Evolutionary conservation across 2,888 invertebrate genomes (phyloP), one percentile per base, ranked within the genome.

Genomic region (Eilema griseolum): DNA sequence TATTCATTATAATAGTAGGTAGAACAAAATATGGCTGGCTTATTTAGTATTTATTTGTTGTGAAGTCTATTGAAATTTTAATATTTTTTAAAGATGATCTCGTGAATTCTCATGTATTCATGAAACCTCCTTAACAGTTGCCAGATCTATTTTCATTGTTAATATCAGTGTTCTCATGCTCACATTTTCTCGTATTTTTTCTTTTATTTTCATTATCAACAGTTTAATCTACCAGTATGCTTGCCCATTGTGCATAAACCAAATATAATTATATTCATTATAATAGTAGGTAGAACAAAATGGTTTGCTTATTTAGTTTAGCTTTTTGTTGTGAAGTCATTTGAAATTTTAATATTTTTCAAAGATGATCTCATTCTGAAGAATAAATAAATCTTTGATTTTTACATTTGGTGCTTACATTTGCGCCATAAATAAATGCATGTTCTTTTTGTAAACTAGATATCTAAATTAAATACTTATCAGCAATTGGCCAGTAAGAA

Each of bases 121-220:
- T 97, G 0, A 90, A 96, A 66, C 97, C 98, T 3, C 98, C 99
- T 0, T 85, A 89, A 0, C 93, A 94, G 74, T 97, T 97, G 82
- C 99, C 99, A 0, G 98, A 99, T 94, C 89, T 99, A 56, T 98
- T 97, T 92, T 96, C 98, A 0, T 93, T 99, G 63, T 90, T 98
- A 31, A 96, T 98, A 75, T 98, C 98, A 0, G 93, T 97, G 11
- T 98, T 97, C 92, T 98, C 97, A 12, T 99, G 98, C 90, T 89
- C 93, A 2, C 98, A 99, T 95, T 99, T 99, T 90, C 71, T 97
- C 7, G 88, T 96, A 52, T 59, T 98, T 98, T 85, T 96, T 97
- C 81, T 72, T 97, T 10, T 98, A 98, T 91, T 98, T 98, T 84
- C 97, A 97, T 91, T 96, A 96, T 78, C 95, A 96, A 77, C 98